Evolutionary conservation across 2,888 invertebrate genomes (phyloP).

Genomic region (Eristalis tenax): DNA sequence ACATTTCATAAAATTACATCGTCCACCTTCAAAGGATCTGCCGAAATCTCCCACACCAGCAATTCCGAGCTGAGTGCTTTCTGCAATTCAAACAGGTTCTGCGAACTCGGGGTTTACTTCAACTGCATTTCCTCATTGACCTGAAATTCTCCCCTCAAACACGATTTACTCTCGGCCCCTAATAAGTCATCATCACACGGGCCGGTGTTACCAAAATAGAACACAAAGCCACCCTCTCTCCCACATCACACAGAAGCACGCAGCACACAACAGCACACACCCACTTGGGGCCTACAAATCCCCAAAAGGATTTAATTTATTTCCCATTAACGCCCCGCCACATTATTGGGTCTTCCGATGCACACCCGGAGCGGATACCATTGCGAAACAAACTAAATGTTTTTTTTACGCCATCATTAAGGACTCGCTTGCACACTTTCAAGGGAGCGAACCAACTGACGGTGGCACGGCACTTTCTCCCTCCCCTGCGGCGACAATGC

Average conservation of each 20-base stretch:
- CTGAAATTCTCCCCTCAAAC: background rate
- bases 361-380: conserved; percentile 21
- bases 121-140: background rate
- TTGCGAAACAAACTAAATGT: conserved; percentile 46
- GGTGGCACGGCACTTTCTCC: background rate
- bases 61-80: background rate
- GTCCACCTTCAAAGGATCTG: background rate
- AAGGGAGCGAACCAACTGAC: background rate
- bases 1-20: too few relatives aligned
- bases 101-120: background rate
- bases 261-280: background rate
- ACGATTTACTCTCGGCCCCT: background rate
- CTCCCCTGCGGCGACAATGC: background rate
- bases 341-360: conserved; percentile 16
- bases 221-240: background rate
- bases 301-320: conserved; percentile 44
- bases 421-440: conserved; percentile 9
- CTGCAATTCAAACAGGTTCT: background rate
- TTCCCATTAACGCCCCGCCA: conserved; percentile 41
- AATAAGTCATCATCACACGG: background rate
- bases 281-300: background rate
- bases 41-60: background rate
- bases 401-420: conserved; percentile 36
- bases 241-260: background rate
- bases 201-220: background rate